These are phyloP conservation scores for Diogma glabrata DNA, from an alignment of 2,888 invertebrate genomes.

Conservation along the genomic window DNA sequence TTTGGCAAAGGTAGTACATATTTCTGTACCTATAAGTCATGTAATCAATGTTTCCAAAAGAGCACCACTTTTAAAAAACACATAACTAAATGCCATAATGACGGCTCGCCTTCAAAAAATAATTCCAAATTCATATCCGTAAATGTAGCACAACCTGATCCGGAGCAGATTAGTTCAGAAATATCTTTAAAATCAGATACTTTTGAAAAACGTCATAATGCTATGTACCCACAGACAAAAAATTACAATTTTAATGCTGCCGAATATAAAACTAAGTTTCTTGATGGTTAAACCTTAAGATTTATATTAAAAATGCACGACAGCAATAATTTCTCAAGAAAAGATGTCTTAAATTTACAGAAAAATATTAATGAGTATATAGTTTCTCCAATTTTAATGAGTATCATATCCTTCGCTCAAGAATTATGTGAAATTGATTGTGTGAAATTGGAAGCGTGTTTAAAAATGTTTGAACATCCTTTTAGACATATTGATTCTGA, in stretches of 20 bases:
- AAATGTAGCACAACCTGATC: no score
- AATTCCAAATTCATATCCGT: no score
- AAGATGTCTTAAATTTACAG: constrained; percentile 7
- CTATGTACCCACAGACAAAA: no score
- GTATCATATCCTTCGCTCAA: not conserved
- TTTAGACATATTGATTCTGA: constrained; percentile 1
- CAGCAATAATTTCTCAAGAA: constrained; percentile 6
- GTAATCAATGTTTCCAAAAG: no score
- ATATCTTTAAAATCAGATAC: no score
- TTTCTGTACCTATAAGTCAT: no score
- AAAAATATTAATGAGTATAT: constrained; percentile 3
- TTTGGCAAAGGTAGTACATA: no score
- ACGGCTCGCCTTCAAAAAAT: no score
- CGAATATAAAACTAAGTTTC: constrained; percentile 2
- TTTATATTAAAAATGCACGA: constrained; percentile 7
- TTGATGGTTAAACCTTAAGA: not conserved
- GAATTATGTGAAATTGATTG: not conserved
- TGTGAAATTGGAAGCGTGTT: not conserved
- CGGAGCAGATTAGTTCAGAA: no score
- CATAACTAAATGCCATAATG: no score
- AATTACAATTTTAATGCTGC: not conserved
- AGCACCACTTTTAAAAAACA: no score
- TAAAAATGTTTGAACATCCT: not conserved
- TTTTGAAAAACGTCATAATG: no score
- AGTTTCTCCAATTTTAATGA: not conserved